Base-by-base conservation (phyloP, 2,888 invertebrate species). In the Erebia aethiops region DNA sequence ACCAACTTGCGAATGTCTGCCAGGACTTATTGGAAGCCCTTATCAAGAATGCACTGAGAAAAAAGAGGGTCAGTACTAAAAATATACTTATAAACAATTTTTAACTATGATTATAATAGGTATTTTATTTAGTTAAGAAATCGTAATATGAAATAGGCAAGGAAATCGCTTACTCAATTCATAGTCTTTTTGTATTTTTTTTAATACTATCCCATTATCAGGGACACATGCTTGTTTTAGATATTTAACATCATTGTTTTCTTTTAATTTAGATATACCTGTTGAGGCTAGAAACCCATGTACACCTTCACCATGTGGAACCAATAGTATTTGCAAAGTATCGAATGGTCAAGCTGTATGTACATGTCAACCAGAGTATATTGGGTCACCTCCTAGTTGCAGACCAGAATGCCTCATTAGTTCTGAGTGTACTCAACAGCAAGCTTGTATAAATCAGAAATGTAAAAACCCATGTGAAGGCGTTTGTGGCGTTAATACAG, bases 291-390 rank as follows among this genome's bases (percentile, higher is more conserved):
- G 84, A 74, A 81, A 96, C 80, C 97, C 97, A 1, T 97, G 97
- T 81, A 84, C 92, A 73, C 97, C 97, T 60, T 95, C 96, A 14
- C 95, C 96, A n/a, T 97, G 97, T 86, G 97, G 96, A n/a, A 86
- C 94, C 11, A 96, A 96, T 81, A 96, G 97, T 41, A 95, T 96
- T 78, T 97, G 97, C 81, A 95, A 95, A 77, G 95, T 95, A 81
- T 87, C 94, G 9, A 96, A 96, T 77, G 92, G 93, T 67, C 95
- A 96, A 88, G 95, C 96, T 0, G 94, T 96, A 13, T 97, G 97
- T 81, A 96, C 96, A 18, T 97, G 97, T 81, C 90, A 95, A 75
- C 88, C 94, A n/a, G 94, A 94, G 74, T 96, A 94, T 81, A 88
- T 95, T 65, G 96, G 96, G 61, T 94, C 92, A 76, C 96, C 96